Evolutionary conservation across 1,140 invertebrate species (phyloP).

Genomic region (Cephus cinctus): DNA sequence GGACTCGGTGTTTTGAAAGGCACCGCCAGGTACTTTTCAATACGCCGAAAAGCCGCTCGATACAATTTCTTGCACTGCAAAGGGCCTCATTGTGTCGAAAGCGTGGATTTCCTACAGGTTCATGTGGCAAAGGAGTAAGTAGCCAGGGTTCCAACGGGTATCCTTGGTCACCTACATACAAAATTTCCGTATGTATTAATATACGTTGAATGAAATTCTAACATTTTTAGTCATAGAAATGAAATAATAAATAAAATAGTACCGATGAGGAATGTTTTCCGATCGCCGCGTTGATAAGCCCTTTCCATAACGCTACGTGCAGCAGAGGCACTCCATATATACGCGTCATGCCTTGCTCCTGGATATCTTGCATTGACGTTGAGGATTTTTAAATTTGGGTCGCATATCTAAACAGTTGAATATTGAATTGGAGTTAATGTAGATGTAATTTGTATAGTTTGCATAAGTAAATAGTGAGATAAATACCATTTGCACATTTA

Average conservation of each 20-base stretch:
- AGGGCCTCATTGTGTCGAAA: not conserved
- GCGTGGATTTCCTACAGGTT: not conserved
- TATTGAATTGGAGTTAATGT: not conserved
- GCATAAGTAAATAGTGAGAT: not conserved
- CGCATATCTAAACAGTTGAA: not conserved
- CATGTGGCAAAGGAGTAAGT: not conserved
- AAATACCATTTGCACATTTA: not conserved
- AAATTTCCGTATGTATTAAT: not conserved
- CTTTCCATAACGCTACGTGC: not conserved
- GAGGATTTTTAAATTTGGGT: not conserved
- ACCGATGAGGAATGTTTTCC: not conserved
- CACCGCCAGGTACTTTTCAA: not conserved
- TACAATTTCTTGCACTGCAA: not conserved
- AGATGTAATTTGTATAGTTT: not conserved
- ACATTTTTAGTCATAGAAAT: not conserved
- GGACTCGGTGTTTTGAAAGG: not conserved
- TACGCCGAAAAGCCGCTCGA: not conserved
- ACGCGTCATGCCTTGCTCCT: not conserved
- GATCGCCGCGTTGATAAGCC: not conserved
- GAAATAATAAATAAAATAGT: not conserved
- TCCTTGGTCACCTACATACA: not conserved
- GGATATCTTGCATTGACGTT: slow-evolving; percentile 5
- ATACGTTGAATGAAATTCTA: not conserved
- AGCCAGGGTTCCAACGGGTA: slow-evolving; percentile 2
- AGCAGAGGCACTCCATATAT: not conserved